phyloP scores from a whole-genome alignment of 2,797 vertebrate genomes.

The Chromis chromis region DNA sequence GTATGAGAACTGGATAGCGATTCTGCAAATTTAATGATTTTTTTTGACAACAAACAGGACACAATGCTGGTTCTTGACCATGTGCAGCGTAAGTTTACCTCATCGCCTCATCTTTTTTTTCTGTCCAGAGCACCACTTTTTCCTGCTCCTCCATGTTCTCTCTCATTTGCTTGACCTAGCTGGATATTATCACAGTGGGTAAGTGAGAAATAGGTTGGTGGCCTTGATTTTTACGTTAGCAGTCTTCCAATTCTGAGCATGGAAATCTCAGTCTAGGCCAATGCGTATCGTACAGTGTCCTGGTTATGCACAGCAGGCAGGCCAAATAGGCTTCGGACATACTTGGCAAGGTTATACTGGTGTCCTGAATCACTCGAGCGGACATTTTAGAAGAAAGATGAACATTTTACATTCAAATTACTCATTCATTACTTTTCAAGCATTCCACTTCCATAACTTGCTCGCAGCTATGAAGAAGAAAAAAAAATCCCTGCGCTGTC shows the following conservation, averaged over 20 bases:
- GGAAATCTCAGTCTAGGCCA: conserved; percentile 23
- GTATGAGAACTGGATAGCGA: too few relatives aligned
- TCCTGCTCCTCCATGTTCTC: not conserved
- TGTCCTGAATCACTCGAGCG: conserved; percentile 13
- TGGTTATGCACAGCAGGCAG: conserved; percentile 4
- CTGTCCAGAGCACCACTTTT: not conserved
- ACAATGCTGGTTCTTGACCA: not conserved
- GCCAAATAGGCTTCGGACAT: conserved; percentile 1
- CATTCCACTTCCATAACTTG: conserved; percentile 10
- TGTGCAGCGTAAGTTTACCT: not conserved
- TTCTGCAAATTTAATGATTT: too few relatives aligned
- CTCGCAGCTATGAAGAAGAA: conserved; percentile 1
- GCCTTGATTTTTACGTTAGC: conserved; percentile 30
- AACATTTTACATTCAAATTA: conserved; percentile 23
- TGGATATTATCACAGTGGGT: conserved; percentile 16
- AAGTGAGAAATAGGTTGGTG: conserved; percentile 32
- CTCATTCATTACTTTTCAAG: conserved; percentile 11
- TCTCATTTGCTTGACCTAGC: conserved; percentile 9
- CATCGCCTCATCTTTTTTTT: not conserved
- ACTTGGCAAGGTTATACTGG: not conserved
- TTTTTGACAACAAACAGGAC: not conserved
- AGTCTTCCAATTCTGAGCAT: conserved; percentile 10
- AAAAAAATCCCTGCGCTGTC: not conserved
- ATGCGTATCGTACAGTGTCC: conserved; percentile 6
- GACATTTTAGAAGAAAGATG: conserved; percentile 5